Percentiles rank a stretch among this genome's conserved stretches.
Evolutionary conservation across 2,113 vertebrate species (phyloP).

Genomic region (Neolamprologus variostigma): DNA sequence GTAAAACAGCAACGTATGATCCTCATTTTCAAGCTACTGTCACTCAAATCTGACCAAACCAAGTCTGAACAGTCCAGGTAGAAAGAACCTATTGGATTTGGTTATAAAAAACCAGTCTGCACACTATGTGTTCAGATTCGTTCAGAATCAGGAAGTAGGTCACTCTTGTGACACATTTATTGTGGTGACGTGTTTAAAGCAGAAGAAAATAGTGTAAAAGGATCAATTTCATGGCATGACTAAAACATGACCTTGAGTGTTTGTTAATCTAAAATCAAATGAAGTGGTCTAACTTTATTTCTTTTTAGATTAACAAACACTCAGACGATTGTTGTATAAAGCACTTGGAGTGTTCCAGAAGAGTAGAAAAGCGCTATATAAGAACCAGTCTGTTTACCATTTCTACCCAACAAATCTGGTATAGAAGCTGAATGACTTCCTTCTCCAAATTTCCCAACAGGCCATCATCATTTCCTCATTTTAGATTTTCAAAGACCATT

Average conservation of each 20-base stretch:
- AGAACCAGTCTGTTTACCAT: neutral
- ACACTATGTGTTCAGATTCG: neutral
- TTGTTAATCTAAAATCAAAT: neutral
- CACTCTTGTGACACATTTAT: neutral
- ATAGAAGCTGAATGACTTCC: neutral
- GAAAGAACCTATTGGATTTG: neutral
- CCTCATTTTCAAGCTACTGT: neutral
- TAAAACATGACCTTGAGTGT: neutral
- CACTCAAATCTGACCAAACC: neutral
- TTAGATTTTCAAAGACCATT: neutral
- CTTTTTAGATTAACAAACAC: neutral
- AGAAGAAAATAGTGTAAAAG: neutral
- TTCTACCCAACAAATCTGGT: neutral
- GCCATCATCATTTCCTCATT: neutral
- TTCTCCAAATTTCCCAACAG: neutral
- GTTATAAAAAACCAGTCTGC: neutral
- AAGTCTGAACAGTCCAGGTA: neutral
- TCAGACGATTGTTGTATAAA: neutral
- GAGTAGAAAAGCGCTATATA: neutral
- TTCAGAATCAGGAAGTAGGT: neutral
- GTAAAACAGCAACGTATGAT: accelerated
- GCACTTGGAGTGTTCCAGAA: neutral
- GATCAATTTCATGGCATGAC: neutral
- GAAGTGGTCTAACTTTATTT: neutral
- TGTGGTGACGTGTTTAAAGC: neutral